Evolutionary conservation across 2,888 invertebrate genomes (phyloP).

Genomic region (Ophioninae sp.): DNA sequence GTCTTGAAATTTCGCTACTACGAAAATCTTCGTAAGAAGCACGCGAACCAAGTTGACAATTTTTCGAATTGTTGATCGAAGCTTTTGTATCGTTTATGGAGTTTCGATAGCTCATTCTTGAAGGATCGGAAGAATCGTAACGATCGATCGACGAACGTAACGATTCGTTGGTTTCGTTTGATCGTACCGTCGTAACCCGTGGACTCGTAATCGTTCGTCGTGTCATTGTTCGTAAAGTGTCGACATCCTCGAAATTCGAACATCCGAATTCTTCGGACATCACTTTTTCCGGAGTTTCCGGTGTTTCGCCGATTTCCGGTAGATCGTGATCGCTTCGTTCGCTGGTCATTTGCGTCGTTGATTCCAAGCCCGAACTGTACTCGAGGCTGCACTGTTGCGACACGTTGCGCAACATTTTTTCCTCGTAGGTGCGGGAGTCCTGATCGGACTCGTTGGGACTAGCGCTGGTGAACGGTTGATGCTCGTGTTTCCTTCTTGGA

Average conservation of each 20-base stretch:
- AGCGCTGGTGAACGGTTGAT: slow-evolving; percentile 71
- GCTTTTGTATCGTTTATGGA: slow-evolving; percentile 75
- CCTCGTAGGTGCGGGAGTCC: slow-evolving; percentile 74
- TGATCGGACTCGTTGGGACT: slow-evolving; percentile 75
- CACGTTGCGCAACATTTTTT: slow-evolving; percentile 84
- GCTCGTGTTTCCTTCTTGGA: slow-evolving; percentile 76
- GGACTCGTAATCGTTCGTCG: slow-evolving; percentile 48
- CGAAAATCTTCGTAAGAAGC: slow-evolving; percentile 71
- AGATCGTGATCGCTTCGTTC: slow-evolving; percentile 78
- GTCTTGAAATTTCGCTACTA: slow-evolving; percentile 68
- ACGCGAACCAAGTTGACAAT: slow-evolving; percentile 69
- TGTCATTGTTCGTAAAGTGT: slow-evolving; percentile 22
- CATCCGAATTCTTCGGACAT: slow-evolving; percentile 56
- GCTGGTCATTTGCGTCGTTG: slow-evolving; percentile 74
- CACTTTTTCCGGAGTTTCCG: slow-evolving; percentile 63
- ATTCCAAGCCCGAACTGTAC: slow-evolving; percentile 84
- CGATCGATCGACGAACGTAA: slow-evolving; percentile 72
- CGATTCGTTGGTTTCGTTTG: slow-evolving; percentile 74
- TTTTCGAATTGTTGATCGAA: slow-evolving; percentile 72
- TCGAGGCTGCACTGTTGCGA: slow-evolving; percentile 88
- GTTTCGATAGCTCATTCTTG: slow-evolving; percentile 70
- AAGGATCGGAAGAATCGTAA: slow-evolving; percentile 58
- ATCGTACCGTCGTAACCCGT: slow-evolving; percentile 60
- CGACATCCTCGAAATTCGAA: slow-evolving; percentile 59
- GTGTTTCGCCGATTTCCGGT: slow-evolving; percentile 75